Percentiles rank a stretch among this genome's conserved stretches.
phyloP scores from a whole-genome alignment of 2,113 vertebrate species.

The Otolemur garnettii region DNA sequence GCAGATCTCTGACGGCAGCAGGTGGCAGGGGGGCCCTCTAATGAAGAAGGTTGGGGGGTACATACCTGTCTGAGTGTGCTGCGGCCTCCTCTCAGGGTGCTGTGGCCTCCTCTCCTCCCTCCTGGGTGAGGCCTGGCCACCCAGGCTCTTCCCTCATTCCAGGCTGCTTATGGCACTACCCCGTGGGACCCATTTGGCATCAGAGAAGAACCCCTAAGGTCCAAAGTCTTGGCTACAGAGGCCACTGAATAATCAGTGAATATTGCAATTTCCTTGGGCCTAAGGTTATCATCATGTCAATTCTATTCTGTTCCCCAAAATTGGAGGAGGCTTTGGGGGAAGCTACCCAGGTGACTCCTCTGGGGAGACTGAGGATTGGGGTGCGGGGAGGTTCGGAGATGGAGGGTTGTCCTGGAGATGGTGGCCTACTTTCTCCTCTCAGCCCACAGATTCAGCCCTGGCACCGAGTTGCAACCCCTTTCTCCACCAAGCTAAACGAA shows the following conservation, averaged over 20 bases:
- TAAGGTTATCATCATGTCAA: neutral
- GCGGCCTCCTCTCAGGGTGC: neutral
- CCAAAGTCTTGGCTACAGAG: neutral
- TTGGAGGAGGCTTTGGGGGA: fast-evolving
- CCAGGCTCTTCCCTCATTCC: too few relatives aligned
- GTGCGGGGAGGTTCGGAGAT: neutral
- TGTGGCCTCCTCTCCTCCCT: neutral
- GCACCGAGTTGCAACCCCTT: neutral
- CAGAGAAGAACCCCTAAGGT: neutral
- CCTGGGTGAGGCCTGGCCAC: neutral
- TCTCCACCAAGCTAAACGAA: neutral
- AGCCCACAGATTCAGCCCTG: neutral
- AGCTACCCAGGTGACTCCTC: neutral
- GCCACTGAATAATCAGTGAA: too few relatives aligned
- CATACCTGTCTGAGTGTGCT: too few relatives aligned
- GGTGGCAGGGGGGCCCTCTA: fast-evolving
- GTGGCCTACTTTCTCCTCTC: too few relatives aligned
- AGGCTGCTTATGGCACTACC: neutral
- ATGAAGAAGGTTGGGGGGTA: neutral
- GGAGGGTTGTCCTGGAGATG: neutral
- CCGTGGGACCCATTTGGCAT: too few relatives aligned
- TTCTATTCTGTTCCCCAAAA: neutral
- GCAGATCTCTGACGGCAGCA: neutral
- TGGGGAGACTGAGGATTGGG: too few relatives aligned
- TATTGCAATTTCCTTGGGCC: neutral